A percentile compares a stretch with the other conserved stretches of the same genome.
phyloP scores from a whole-genome alignment of 2,113 vertebrate genomes.

The Cricetomys ansorgei region DNA sequence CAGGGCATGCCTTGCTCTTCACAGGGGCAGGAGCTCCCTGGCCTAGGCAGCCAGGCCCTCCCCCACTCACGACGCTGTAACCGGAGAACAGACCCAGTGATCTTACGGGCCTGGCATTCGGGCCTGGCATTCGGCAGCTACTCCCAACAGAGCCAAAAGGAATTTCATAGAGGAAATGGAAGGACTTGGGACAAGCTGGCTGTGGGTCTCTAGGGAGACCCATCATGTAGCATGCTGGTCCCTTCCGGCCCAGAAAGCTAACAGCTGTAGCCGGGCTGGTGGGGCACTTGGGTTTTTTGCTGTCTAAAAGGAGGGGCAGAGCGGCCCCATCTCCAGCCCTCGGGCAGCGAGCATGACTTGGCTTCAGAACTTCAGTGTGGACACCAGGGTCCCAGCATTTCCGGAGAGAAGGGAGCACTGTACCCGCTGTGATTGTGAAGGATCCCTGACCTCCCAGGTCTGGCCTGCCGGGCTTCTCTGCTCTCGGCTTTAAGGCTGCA shows the following conservation, averaged over 20 bases:
- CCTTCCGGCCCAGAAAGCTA: neutral
- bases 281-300: neutral
- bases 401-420: rapidly evolving
- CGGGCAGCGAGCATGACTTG: neutral
- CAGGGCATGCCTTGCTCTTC: neutral
- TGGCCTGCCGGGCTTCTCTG: rapidly evolving
- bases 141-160: neutral
- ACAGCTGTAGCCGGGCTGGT: neutral
- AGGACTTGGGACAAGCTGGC: neutral
- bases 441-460: neutral
- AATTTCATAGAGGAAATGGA: neutral
- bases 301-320: neutral
- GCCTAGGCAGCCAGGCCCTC: neutral
- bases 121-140: neutral
- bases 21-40: neutral
- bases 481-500: neutral
- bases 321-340: neutral
- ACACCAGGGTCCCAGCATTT: too few relatives aligned
- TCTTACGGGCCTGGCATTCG: neutral
- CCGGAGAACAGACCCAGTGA: neutral
- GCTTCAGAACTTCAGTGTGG: neutral
- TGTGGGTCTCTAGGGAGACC: neutral
- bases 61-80: neutral
- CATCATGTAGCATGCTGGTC: rapidly evolving
- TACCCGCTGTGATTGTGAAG: rapidly evolving